Base-by-base conservation (phyloP, 1,140 invertebrate genomes). In the Dolichoris vasculosae region DNA sequence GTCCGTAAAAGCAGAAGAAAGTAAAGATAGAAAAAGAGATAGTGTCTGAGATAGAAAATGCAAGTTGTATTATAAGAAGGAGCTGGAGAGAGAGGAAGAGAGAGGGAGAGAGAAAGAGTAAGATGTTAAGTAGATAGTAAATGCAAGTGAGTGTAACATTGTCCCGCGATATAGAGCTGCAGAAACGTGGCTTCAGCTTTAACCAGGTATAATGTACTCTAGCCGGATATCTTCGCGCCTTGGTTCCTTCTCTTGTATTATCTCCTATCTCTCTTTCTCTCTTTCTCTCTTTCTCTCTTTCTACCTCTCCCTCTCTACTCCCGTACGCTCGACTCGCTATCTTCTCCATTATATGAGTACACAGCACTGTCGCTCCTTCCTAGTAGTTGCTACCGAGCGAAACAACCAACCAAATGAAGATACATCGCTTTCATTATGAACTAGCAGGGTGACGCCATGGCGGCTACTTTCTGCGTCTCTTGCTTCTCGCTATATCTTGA, bases 371-470 rank as follows among this genome's bases (percentile, higher is more conserved):
- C 40, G 35, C 35, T 26, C 38, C 13, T 30, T 32, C 35, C 43
- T 82, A 17, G 26, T 40, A 86, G 84, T 82, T 84, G 75, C 87
- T 77, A 13, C 15, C 46, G 20, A 78, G 86, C 88, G 89, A 89
- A 90, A 90, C 90, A 90, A 89, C 88, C 88, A 87, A 81, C 88
- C 89, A 91, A 91, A 91, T 91, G 90, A 91, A 91, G 90, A 90
- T 88, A 89, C 90, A 91, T 90, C 88, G 90, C 89, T 90, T 90
- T 90, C 90, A 91, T 91, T 91, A 91, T 90, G 88, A 90, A 87
- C 82, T 88, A 87, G 87, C 88, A 88, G 80, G 86, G 77, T 59
- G 83, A 51, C 43, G 55, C 40, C 13, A 26, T 48, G 17, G 20
- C 64, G 48, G 17, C 55, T 83, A 51, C 64, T 67, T 67, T 83